Evolutionary conservation across 2,113 vertebrate genomes (phyloP), one percentile per base, ranked within the genome.

Genomic region (Coptodon rendalli): DNA sequence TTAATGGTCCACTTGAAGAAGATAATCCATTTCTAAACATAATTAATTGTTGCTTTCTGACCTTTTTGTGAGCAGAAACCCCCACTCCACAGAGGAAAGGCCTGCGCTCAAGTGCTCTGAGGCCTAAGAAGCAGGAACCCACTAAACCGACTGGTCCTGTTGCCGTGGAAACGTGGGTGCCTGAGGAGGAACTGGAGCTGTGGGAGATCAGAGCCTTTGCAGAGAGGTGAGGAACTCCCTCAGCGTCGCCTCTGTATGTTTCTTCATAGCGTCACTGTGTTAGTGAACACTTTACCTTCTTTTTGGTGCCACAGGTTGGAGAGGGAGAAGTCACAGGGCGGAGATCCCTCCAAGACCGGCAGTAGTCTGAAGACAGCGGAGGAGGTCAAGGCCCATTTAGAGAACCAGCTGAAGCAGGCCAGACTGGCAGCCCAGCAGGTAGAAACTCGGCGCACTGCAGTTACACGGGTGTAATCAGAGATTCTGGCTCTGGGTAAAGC

Each of bases 191-290:
- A 7, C 94, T 99, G 96, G 99, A 99, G 81, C 96, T 99, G 13
- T 99, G 99, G 99, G 99, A 99, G 96, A 99, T 99, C 93, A 96
- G 97, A 95, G 98, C 98, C 54, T 99, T 99, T 96, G 96, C 99
- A 80, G 99, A 99, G 95, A 98, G 98, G 99, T 99, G 78, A 71
- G 88, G 40, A 63, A 59, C 24, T 3, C 19, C 10, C 11, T 17
- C 4, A 9, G 3, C 12, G 0, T 48, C 1, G 2, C 17, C 8
- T 59, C 7, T 24, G 9, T n/a, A 31, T 9, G 16, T 6, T 57
- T 24, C n/a, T 5, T 3, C 6, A 24, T 3, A 34, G 27, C 11
- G 3, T 40, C 24, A 19, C n/a, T 17, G 17, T 52, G 78, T 38
- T 27, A 4, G 34, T 22, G 4, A 63, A 45, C 7, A 19, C 52